Percentiles rank a stretch among this genome's conserved stretches.
These are phyloP conservation scores for Coecobrya sp. DNA, from an alignment of 2,888 invertebrate genomes.

Conservation along the genomic window DNA sequence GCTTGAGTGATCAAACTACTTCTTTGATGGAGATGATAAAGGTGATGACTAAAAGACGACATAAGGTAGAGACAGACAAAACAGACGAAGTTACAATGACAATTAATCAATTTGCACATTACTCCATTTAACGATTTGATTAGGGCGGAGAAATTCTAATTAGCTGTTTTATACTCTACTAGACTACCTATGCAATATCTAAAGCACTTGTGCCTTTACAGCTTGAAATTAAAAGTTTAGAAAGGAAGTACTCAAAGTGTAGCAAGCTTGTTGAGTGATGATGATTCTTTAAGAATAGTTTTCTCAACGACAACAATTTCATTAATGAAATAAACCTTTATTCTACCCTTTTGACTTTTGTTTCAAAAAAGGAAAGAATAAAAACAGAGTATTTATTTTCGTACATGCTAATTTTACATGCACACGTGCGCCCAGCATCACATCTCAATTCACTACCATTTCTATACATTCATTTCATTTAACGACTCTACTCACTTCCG, in stretches of 20 bases:
- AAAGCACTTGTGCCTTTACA: background rate
- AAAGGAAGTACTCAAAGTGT: background rate
- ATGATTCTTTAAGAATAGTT: background rate
- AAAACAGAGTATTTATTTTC: conserved; percentile 23
- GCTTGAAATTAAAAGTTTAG: background rate
- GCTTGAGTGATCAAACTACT: background rate
- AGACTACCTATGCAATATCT: background rate
- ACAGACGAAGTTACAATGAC: background rate
- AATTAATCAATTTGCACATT: conserved; percentile 36
- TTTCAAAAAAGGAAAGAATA: background rate
- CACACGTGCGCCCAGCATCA: conserved; percentile 16
- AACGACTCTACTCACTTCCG: conserved; percentile 50
- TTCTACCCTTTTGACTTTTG: background rate
- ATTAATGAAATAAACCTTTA: conserved; percentile 5
- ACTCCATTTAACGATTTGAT: conserved; percentile 5
- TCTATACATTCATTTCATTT: conserved; percentile 40
- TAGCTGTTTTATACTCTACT: background rate
- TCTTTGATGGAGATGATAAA: background rate
- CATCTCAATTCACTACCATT: conserved; percentile 8
- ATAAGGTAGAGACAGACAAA: background rate
- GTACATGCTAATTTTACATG: conserved; percentile 2
- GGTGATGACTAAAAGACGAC: background rate
- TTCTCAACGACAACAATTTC: background rate
- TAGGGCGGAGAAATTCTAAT: conserved; percentile 24
- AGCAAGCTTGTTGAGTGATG: background rate